Evolutionary conservation across 2,113 vertebrate genomes (phyloP).

Genomic region (Otus sunia): DNA sequence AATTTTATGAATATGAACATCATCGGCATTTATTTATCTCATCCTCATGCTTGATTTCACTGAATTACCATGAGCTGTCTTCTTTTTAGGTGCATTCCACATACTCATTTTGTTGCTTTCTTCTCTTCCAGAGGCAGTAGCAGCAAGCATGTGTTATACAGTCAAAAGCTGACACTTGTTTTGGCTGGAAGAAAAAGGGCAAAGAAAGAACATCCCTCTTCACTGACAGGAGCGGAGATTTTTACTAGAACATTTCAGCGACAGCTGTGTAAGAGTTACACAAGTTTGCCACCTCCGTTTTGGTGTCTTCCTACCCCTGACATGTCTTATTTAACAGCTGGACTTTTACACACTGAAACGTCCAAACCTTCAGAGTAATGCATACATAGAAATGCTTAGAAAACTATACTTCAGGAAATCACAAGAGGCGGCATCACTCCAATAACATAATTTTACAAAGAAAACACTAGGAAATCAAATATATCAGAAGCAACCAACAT

Average conservation of each 20-base stretch:
- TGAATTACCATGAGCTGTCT: background rate
- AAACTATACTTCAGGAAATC: background rate
- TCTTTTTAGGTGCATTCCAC: background rate
- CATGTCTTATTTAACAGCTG: background rate
- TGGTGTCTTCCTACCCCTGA: background rate
- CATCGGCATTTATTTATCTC: background rate
- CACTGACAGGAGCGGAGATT: background rate
- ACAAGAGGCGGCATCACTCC: background rate
- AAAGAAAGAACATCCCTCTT: background rate
- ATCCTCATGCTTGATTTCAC: background rate
- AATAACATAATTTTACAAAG: background rate
- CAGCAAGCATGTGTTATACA: background rate
- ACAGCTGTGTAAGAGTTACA: background rate
- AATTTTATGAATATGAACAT: background rate
- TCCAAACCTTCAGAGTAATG: background rate
- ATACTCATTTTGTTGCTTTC: background rate
- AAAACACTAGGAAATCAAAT: background rate
- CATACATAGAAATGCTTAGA: background rate
- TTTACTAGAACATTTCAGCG: background rate
- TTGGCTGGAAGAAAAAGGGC: background rate
- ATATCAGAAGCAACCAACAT: background rate
- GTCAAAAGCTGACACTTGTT: background rate
- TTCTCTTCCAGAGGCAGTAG: background rate
- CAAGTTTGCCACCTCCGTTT: background rate
- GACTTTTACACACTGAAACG: background rate